Conservation (phyloP, 2,888 invertebrate genomes). For the Tricholauxania praeusta region DNA sequence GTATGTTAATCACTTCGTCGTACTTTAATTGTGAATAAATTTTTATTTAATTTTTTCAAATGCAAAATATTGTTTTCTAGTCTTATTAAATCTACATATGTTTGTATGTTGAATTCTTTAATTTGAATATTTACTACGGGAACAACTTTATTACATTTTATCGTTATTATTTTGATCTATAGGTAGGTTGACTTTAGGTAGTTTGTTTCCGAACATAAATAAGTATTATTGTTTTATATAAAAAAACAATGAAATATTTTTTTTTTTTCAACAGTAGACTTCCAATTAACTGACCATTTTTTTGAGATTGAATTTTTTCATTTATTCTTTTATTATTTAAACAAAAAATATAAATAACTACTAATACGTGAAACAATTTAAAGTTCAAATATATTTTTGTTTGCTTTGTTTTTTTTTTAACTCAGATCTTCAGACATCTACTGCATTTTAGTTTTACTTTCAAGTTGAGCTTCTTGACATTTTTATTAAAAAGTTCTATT, state of each 20-base stretch:
- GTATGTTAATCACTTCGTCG: too few species aligned
- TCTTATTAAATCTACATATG: too few species aligned
- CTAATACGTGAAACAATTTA: constrained; percentile 3
- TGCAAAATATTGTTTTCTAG: too few species aligned
- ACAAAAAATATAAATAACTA: neutral
- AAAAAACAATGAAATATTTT: neutral
- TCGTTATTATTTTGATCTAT: too few species aligned
- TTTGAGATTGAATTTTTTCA: too few species aligned
- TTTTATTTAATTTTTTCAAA: too few species aligned
- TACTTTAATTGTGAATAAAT: too few species aligned
- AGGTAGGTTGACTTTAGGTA: too few species aligned
- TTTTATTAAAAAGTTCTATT: neutral
- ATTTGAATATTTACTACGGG: too few species aligned
- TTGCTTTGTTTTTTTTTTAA: constrained; percentile 18
- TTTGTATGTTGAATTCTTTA: too few species aligned
- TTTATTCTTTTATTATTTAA: neutral
- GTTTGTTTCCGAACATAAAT: neutral
- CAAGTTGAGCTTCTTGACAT: constrained; percentile 40
- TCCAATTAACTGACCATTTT: too few species aligned
- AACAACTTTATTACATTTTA: too few species aligned
- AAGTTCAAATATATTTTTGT: constrained; percentile 25
- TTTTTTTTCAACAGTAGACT: neutral
- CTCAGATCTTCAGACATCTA: constrained; percentile 27
- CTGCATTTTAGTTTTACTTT: constrained; percentile 30
- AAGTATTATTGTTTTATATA: neutral